Base-by-base conservation (phyloP, 2,888 invertebrate species). In the Cremastobaeus sp. region DNA sequence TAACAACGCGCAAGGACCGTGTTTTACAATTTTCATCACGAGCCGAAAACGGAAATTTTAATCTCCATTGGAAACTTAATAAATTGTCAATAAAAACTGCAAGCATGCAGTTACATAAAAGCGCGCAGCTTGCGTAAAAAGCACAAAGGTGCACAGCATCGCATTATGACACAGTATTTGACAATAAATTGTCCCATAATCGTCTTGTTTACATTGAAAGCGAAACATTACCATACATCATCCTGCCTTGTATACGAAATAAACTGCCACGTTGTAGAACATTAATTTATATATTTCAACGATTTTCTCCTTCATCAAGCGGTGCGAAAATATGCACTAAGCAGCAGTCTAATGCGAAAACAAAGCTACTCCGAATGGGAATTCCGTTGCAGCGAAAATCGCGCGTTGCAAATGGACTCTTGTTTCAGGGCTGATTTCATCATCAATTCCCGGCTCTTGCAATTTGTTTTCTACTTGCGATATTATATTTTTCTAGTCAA, bases 161-260 rank as follows among this genome's bases (percentile, higher is more conserved):
- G 64, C 41, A 52, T 59, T 59, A 65, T 71, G 59, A 71, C 54
- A 39, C 3, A 60, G 45, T 37, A 65, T 65, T 59, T 59, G 45
- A 54, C 43, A 59, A 65, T 71, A 65, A 71, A 71, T 71, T 71
- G 57, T 65, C 57, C 45, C 64, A 55, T 64, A 71, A 64, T 71
- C 50, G 64, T 64, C 57, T 71, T 71, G 57, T 71, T 71, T 71
- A 39, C 71, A 64, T 64, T 57, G 57, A 64, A 71, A 71, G 41
- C 57, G 64, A 57, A 64, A 52, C 57, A 71, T 71, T 64, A 71
- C 18, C 57, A 52, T 71, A 57, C 45, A 64, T 71, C 57, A 62
- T 57, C 43, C 52, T 18, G 50, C 41, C 28, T 66, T 41, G 50
- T 50, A 28, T 12, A 41, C 20, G 21, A 48, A 39, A 39, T 66